Evolutionary conservation across 2,113 vertebrate species (phyloP).

Genomic region (Onychostoma macrolepis): DNA sequence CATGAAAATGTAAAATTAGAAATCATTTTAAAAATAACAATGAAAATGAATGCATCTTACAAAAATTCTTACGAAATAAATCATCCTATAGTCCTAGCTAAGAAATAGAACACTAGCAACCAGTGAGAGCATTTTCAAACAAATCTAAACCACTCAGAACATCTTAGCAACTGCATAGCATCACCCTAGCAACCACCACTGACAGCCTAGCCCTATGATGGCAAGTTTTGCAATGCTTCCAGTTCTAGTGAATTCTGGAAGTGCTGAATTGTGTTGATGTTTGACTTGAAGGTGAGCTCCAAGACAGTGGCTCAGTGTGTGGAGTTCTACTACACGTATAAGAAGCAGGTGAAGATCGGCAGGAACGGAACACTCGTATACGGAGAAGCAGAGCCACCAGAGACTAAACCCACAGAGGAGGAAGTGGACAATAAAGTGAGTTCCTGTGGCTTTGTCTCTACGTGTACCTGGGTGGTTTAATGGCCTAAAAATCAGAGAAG

Average conservation of each 20-base stretch:
- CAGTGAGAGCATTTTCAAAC: no score
- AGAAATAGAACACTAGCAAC: no score
- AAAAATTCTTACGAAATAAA: not conserved
- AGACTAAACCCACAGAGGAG: constrained; percentile 79
- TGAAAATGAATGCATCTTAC: not conserved
- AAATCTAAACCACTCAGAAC: not conserved
- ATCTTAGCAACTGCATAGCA: not conserved
- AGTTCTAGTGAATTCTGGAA: not conserved
- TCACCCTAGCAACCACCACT: not conserved
- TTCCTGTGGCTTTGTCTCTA: not conserved
- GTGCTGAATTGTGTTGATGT: not conserved
- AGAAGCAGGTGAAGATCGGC: constrained; percentile 95
- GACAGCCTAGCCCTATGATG: not conserved
- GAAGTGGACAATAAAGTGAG: constrained; percentile 87
- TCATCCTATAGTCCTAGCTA: no score
- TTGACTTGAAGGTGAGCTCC: constrained; percentile 85
- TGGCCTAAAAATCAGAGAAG: not conserved
- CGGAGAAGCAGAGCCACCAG: constrained; percentile 81
- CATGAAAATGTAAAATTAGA: not conserved
- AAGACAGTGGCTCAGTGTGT: constrained; percentile 97
- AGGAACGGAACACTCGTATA: constrained; percentile 89
- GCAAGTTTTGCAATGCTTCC: no score
- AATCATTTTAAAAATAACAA: no score
- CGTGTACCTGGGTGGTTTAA: not conserved
- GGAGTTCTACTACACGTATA: constrained; percentile 97